A percentile compares a stretch with the other conserved stretches of the same genome.
phyloP scores from a whole-genome alignment of 2,113 vertebrate genomes.

The Anhinga rufa region DNA sequence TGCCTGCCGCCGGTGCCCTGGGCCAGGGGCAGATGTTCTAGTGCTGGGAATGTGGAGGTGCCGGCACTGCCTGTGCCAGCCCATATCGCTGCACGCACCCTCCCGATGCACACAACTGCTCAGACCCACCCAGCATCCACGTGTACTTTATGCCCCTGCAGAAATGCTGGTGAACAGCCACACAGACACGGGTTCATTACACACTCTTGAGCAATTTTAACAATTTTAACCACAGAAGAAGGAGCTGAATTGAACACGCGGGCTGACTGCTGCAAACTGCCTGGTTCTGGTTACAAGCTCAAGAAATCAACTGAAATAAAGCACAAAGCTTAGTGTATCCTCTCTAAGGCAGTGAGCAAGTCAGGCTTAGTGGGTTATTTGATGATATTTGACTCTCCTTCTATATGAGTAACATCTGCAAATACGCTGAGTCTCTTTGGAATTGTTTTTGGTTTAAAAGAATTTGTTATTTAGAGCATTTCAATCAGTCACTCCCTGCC shows the following conservation, averaged over 20 bases:
- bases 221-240: background rate
- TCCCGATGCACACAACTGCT: accelerated
- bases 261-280: background rate
- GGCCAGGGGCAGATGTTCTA: background rate
- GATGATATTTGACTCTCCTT: slow-evolving; percentile 20
- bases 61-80: background rate
- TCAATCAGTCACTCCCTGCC: background rate
- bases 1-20: background rate
- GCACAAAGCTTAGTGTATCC: background rate
- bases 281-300: background rate
- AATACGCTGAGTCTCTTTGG: background rate
- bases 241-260: background rate
- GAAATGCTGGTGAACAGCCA: background rate
- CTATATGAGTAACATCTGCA: slow-evolving; percentile 51
- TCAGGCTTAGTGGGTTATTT: slow-evolving; percentile 24
- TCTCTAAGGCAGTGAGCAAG: background rate
- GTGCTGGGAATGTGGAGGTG: background rate
- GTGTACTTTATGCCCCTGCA: background rate
- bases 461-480: slow-evolving; percentile 9
- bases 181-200: background rate
- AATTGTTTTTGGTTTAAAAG: slow-evolving; percentile 30
- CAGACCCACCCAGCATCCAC: background rate
- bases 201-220: background rate
- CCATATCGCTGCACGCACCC: accelerated
- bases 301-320: background rate